Base-by-base conservation (phyloP, 92 coral and sea anemone species). In the Epizoanthus scotinus region DNA sequence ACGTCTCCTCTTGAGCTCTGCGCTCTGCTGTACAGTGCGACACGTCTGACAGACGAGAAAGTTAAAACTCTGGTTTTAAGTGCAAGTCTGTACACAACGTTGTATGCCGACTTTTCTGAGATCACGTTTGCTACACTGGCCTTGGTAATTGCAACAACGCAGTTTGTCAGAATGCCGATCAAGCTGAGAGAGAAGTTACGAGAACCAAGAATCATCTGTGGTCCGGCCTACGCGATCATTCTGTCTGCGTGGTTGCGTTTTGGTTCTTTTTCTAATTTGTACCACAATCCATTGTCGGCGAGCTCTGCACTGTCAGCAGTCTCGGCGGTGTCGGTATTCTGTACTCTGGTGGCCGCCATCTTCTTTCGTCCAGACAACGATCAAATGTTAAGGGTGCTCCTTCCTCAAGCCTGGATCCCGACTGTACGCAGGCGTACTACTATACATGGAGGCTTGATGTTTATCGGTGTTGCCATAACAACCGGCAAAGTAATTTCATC, bases 281-380 rank as follows among this genome's bases (percentile, higher is more conserved):
- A 44, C 64, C 19, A 25, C 31, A 44, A 54, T 53, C 60, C 50
- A 15, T 22, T 67, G 50, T 67, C 53, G 75, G 73, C 62, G 42
- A 40, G 5, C 6, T 62, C 67, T 24, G 34, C 67, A 15, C 2
- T 62, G 67, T 62, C 18, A 15, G 52, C 52, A 47, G 52, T 13
- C 52, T 6, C 34, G 2, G 44, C 9, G 18, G 70, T 80, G 2
- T 66, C 87, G 3, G 84, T 69, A 8, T 10, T 52, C n/a, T 83
- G 81, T 73, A 70, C 87, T n/a, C 25, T 78, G 13, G 67, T 77
- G 21, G 90, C 90, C 52, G 84, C 90, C 55, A 62, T 87, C 61
- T 79, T 87, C 78, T 62, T 86, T 49, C 90, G 90, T 14, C 90
- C 90, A 28, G 90, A 86, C 77, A 86, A 86, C 86, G 20, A 29